Base-by-base conservation (phyloP, 2,888 invertebrate species). In the Blastobasis lacticolella region DNA sequence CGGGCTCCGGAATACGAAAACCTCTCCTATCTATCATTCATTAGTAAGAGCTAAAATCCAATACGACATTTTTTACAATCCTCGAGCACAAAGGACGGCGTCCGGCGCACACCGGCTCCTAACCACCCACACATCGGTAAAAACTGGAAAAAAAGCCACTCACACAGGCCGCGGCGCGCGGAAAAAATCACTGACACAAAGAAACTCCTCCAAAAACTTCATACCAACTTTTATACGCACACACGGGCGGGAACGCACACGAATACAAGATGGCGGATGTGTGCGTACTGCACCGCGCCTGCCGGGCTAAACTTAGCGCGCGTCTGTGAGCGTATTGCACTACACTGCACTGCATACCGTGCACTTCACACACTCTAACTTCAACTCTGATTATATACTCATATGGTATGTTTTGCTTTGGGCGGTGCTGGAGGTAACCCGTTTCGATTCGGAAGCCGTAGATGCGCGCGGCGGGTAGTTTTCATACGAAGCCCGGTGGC, bases 161-260 rank as follows among this genome's bases (percentile, higher is more conserved):
- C 88, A 86, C 85, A 84, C 81, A 70, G 59, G 64, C 56, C 54
- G 61, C 60, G 55, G 57, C 60, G 71, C 74, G 81, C 84, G 83
- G 81, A 88, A 88, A 88, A 88, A 88, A 87, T 87, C 85, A 88
- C 87, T 68, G 85, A 86, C 87, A 88, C 87, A 88, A 87, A 87
- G 86, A 88, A 86, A 83, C 77, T 84, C 81, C 73, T 79, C 86
- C 84, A 71, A 86, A 88, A 87, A 87, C 83, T 88, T 87, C 75
- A 80, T 82, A 83, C 71, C 73, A 86, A 87, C 86, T 87, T 86
- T 81, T 78, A 75, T 63, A 73, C 75, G 54, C 80, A 80, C 81
- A 83, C 80, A 38, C 0, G 4, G 37, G 37, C 6, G 37, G 5
- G 0, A 57, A 59, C 73, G 36, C 78, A 72, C 73, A 75, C 74